Base-by-base conservation (phyloP, 2,888 invertebrate genomes). In the Physocephala rufipes region DNA sequence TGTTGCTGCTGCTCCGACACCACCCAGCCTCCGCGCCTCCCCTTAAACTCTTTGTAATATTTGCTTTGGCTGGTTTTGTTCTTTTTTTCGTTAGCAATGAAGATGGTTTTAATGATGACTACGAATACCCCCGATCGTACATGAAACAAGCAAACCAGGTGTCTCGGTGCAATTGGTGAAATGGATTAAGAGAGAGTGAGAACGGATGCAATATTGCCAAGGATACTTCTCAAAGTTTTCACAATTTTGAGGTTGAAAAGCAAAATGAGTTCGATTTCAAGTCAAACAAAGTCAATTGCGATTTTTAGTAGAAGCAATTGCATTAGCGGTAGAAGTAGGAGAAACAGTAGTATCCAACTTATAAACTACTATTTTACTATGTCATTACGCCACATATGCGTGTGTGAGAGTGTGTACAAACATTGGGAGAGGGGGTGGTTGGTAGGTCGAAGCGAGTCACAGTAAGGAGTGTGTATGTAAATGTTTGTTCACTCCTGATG, bases 211-310 rank as follows among this genome's bases (percentile, higher is more conserved):
- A 9, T 36, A 36, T 4, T 36, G 36, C 9, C 16, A n/a, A 58
- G 55, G 13, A 55, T 26, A 66, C 19, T 15, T 58, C n/a, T 21
- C 5, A 45, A 58, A 58, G 58, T 7, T 67, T 67, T 45, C n/a
- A 43, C 55, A 45, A 45, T 61, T 59, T 47, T 21, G 51, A 61
- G 53, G 62, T 62, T 68, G 62, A 59, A 45, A 68, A 30, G 51
- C 49, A 49, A 28, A 68, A 62, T 62, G 49, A 51, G 49, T 68
- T 68, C 51, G 68, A 68, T 53, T 62, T 68, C 61, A 68, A 68
- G 62, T 68, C 68, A 51, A 68, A 68, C 51, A 68, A 36, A 36
- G 30, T 68, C 68, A 62, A 68, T 61, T 62, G 49, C 62, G 62
- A 49, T 61, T 47, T 49, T 51, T 62, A 36, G 19, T 43, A 5